Conservation (phyloP, 2,797 vertebrate species). For the Chaunax sp. region DNA sequence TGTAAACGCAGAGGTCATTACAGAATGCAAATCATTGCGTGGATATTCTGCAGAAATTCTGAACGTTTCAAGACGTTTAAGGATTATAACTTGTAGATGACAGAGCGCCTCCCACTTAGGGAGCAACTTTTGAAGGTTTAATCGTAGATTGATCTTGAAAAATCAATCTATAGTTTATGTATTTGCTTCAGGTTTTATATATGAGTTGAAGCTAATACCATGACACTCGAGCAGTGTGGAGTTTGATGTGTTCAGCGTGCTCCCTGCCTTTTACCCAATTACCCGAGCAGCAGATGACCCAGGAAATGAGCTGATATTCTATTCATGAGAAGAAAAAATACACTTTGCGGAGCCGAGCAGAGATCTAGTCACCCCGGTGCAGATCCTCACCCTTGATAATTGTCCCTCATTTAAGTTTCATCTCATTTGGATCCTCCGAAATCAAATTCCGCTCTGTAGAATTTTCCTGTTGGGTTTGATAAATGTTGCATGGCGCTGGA, state of each 20-base stretch:
- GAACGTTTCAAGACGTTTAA: too few species aligned
- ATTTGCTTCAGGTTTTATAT: too few species aligned
- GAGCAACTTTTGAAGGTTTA: too few species aligned
- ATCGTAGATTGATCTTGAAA: too few species aligned
- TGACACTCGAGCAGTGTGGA: background rate
- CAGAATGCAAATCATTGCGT: too few species aligned
- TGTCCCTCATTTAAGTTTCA: constrained; percentile 69
- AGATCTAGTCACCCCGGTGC: constrained; percentile 48
- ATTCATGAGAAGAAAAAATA: constrained; percentile 71
- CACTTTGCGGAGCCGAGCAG: constrained; percentile 54
- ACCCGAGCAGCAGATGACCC: constrained; percentile 65
- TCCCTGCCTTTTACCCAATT: constrained; percentile 56
- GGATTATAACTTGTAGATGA: too few species aligned
- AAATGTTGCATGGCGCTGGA: constrained; percentile 27
- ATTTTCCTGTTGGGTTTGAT: constrained; percentile 39
- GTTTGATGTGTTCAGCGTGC: constrained; percentile 27
- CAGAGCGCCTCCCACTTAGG: too few species aligned
- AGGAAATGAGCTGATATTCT: constrained; percentile 74
- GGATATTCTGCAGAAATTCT: too few species aligned
- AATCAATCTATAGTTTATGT: too few species aligned
- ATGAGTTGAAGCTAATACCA: background rate
- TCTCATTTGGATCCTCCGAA: constrained; percentile 53
- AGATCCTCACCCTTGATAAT: constrained; percentile 49
- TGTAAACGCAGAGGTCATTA: too few species aligned
- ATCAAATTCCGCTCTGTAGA: constrained; percentile 27